Evolutionary conservation across 2,113 vertebrate genomes (phyloP).

Genomic region (Anoplopoma fimbria): DNA sequence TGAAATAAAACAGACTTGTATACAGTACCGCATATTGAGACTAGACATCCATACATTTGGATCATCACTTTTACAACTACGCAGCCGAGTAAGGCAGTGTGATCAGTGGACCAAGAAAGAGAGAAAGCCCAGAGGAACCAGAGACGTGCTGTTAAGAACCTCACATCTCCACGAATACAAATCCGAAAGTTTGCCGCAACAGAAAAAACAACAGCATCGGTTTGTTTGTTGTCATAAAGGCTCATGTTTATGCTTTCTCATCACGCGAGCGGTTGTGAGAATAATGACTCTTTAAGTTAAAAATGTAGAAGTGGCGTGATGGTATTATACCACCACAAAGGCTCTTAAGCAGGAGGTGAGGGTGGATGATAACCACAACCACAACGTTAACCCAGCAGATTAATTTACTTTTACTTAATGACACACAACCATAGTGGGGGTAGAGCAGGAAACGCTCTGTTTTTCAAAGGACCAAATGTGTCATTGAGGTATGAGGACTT

Average conservation of each 20-base stretch:
- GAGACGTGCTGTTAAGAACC: neutral
- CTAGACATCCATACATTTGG: neutral
- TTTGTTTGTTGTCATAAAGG: neutral
- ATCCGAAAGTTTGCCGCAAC: neutral
- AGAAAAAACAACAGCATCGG: neutral
- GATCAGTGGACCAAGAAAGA: slow-evolving; percentile 22
- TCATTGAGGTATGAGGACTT: slow-evolving; percentile 15
- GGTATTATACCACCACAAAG: neutral
- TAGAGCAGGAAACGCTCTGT: neutral
- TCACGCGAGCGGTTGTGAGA: neutral
- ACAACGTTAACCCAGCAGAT: neutral
- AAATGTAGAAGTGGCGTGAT: neutral
- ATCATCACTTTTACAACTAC: neutral
- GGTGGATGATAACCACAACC: neutral
- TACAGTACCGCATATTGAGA: neutral
- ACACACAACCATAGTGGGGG: neutral
- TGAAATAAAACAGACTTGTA: neutral
- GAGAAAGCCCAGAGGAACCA: slow-evolving; percentile 3
- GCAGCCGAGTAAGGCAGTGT: neutral
- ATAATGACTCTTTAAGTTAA: neutral
- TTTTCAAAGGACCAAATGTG: neutral
- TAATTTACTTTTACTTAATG: neutral
- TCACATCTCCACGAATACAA: neutral
- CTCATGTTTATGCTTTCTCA: neutral
- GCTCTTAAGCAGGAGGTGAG: neutral